Base-by-base conservation (phyloP, 2,113 vertebrate species). In the Drymodes brunneopygia region DNA sequence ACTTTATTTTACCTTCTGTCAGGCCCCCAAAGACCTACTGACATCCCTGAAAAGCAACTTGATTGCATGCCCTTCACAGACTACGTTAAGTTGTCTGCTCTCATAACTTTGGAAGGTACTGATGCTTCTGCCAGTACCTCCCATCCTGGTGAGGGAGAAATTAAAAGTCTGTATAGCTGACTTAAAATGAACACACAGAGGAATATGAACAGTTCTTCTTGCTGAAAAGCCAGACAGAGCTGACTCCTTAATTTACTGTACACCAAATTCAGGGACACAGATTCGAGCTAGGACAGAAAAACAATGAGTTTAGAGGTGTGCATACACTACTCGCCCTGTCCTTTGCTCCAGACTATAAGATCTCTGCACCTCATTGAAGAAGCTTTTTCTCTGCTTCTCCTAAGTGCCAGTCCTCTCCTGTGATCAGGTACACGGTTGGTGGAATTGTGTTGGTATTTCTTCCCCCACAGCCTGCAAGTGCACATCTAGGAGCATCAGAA, bases 401-500 rank as follows among this genome's bases (percentile, higher is more conserved):
- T 66, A 86, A 93, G 82, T 62, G 69, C 8, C 48, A 66, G 28
- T 44, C 44, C 78, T 92, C 51, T 73, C 54, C 83, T n/a, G 5
- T 95, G 94, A 92, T 80, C 78, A 58, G 28, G 53, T 77, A 61
- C 54, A 85, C 95, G 64, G 62, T 4, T 89, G 45, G 56, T 4
- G 11, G 81, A 83, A 90, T 67, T 92, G 62, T 90, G 51, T 81
- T 86, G 74, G 35, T 67, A 67, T 88, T 82, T 92, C 80, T 84
- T 61, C 69, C 77, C 54, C 33, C 42, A 70, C 31, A 67, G 61
- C 4, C 5, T 73, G 40, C 65, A 77, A 91, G 38, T 44, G 42
- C 72, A 81, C 56, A 62, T 79, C 47, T 86, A 84, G 84, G 73
- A 97, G 82, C 50, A 94, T 84, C 77, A 93, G 40, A 87, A 86